Evolutionary conservation across 2,797 vertebrate genomes (phyloP), one percentile per base, ranked within the genome.

Genomic region (Etheostoma perlongum): DNA sequence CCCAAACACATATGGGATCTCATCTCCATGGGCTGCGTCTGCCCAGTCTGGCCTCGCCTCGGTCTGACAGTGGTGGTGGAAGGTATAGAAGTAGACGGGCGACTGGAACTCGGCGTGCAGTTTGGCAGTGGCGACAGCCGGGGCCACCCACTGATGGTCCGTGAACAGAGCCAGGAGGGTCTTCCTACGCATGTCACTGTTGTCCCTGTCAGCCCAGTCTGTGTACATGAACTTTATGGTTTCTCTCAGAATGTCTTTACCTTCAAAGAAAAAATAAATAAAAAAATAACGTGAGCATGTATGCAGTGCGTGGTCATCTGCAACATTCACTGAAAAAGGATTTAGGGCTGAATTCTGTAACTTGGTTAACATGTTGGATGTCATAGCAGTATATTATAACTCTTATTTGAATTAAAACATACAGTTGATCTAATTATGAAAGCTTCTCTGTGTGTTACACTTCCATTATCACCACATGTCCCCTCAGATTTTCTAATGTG

Each of bases 171-270:
- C 98, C 83, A 99, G 85, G 19, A 99, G 92, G 2, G 97, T 99
- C 92, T 99, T 99, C 4, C 98, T 91, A 19, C 98, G 90, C 97
- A 98, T 99, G 90, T 99, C 98, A 0, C 95, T 96, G 9, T 99
- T 99, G 91, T 99, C 98, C 7, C 98, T 93, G 92, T 99, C 98
- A 0, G 98, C 98, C 98, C 98, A 99, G 90, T 99, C 97, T 0
- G 97, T 99, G 93, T 99, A 99, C 98, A 99, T 99, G 90, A 99
- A 99, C 92, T 99, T 99, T 85, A 99, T 99, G 88, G 98, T 99
- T 78, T 99, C 98, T 15, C 98, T 91, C 3, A 99, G 91, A 88
- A 97, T 97, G 70, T 98, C 97, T 93, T 98, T 98, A 91, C 93
- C 95, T 96, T 80, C 74, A 63, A 71, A 78, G n/a, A 83, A 79